Conservation (phyloP, 2,797 vertebrate genomes). For the Enteromius paludinosus region DNA sequence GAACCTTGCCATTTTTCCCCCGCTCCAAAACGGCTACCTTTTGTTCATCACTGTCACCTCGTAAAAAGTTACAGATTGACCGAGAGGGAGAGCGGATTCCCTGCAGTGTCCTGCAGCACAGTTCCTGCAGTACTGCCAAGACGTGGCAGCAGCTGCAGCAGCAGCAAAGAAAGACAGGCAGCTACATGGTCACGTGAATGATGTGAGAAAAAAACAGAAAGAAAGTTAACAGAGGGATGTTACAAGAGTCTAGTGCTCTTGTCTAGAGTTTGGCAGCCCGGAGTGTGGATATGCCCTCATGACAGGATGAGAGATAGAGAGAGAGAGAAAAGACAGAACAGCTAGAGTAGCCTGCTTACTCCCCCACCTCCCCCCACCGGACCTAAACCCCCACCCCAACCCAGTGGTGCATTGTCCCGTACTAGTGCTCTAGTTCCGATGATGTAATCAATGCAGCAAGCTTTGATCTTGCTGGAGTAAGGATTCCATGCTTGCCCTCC, state of each 20-base stretch:
- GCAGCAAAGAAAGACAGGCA: slow-evolving; percentile 46
- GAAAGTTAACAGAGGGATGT: slow-evolving; percentile 25
- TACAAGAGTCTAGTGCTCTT: slow-evolving; percentile 52
- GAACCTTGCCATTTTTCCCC: not conserved
- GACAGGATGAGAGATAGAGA: slow-evolving; percentile 55
- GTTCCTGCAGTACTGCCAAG: slow-evolving; percentile 79
- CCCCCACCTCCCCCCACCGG: slow-evolving; percentile 32
- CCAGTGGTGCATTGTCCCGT: slow-evolving; percentile 82
- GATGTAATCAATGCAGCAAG: slow-evolving; percentile 89
- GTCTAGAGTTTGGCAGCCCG: slow-evolving; percentile 57
- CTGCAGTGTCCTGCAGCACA: slow-evolving; percentile 84
- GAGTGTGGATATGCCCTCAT: slow-evolving; percentile 61
- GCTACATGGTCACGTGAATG: slow-evolving; percentile 68
- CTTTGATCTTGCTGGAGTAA: slow-evolving; percentile 79
- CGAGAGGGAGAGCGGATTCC: slow-evolving; percentile 55
- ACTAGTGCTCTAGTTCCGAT: slow-evolving; percentile 77
- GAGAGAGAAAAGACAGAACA: slow-evolving; percentile 49
- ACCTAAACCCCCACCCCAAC: slow-evolving; percentile 27
- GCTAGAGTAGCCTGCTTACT: slow-evolving; percentile 66
- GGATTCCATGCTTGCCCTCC: slow-evolving; percentile 63
- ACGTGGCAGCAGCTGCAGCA: slow-evolving; percentile 57
- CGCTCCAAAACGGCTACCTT: slow-evolving; percentile 60
- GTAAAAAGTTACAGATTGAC: slow-evolving; percentile 67
- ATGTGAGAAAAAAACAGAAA: slow-evolving; percentile 50
- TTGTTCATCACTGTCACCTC: slow-evolving; percentile 69